Evolutionary conservation across 2,113 vertebrate species (phyloP), one percentile per base, ranked within the genome.

Genomic region (Nanorana parkeri): DNA sequence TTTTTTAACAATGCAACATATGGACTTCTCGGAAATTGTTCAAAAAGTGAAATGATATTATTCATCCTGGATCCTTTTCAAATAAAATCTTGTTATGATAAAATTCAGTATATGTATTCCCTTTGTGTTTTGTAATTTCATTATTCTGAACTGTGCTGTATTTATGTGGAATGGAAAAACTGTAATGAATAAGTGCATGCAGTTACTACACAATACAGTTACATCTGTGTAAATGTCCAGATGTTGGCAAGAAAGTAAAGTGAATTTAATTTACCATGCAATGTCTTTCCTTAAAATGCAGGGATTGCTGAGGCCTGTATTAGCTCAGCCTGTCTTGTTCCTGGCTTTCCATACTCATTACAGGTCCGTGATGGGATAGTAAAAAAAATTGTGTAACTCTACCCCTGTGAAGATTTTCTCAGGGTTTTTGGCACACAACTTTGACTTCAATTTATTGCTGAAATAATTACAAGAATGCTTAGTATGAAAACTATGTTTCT

Each of bases 161-260:
- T 28, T 56, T 29, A 66, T 28, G 47, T 26, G 21, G 68, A 83
- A n/a, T 76, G 51, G 64, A 66, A 65, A 73, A 24, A 55, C 28
- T 74, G 28, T 73, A 81, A 74, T 55, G 75, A 71, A 32, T 21
- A 75, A 61, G 65, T 67, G 63, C n/a, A 58, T 81, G 86, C 55
- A 83, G 78, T 84, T 86, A 87, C 87, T 86, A 83, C 85, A 84
- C 86, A 90, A 88, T 68, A 83, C 79, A 84, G 81, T 85, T 89
- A 89, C 90, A 90, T 88, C 88, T 92, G 89, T 89, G 86, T 86
- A 77, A 64, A 36, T 81, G 78, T 89, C 91, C 92, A 92, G 90
- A 92, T 92, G 92, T 89, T 88, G 86, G 78, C 87, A 89, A 84
- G 91, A 91, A 93, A 93, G 87, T 69, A 81, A 85, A 87, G 87